These are phyloP conservation scores for Syrphus vitripennis DNA, from an alignment of 2,888 invertebrate genomes.

Conservation along the genomic window DNA sequence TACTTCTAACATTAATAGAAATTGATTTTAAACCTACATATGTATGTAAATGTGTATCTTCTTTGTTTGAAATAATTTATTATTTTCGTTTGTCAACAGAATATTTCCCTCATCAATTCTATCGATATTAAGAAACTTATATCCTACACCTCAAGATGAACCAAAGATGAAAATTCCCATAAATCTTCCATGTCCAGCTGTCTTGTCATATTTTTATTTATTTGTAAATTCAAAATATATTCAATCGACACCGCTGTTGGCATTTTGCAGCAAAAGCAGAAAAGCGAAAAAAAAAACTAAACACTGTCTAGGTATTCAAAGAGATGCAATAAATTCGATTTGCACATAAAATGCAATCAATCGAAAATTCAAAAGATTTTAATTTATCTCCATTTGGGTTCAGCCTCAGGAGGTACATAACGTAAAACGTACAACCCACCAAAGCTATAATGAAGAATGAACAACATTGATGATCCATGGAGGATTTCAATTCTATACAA, in stretches of 20 bases:
- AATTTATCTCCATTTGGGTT: constrained; percentile 25
- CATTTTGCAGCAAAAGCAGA: neutral
- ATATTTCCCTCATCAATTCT: neutral
- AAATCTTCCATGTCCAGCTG: constrained; percentile 37
- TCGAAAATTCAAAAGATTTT: constrained; percentile 47
- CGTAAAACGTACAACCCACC: neutral
- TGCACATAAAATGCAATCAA: constrained; percentile 25
- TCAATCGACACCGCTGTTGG: neutral
- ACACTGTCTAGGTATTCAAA: neutral
- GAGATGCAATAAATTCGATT: constrained; percentile 35
- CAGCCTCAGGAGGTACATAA: constrained; percentile 23
- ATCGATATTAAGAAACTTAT: neutral
- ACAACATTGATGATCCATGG: neutral
- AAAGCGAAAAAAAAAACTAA: neutral
- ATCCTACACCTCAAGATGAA: neutral
- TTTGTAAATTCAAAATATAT: constrained; percentile 14
- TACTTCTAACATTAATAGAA: too few species aligned
- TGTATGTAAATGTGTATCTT: neutral
- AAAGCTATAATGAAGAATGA: constrained; percentile 3
- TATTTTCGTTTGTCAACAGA: neutral
- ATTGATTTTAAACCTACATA: too few species aligned
- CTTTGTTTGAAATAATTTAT: neutral
- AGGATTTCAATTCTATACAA: constrained; percentile 3
- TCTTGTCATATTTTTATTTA: constrained; percentile 40
- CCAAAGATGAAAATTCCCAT: constrained; percentile 44